phyloP scores from a whole-genome alignment of 2,888 invertebrate species.

The Caenorhabditis becei region DNA sequence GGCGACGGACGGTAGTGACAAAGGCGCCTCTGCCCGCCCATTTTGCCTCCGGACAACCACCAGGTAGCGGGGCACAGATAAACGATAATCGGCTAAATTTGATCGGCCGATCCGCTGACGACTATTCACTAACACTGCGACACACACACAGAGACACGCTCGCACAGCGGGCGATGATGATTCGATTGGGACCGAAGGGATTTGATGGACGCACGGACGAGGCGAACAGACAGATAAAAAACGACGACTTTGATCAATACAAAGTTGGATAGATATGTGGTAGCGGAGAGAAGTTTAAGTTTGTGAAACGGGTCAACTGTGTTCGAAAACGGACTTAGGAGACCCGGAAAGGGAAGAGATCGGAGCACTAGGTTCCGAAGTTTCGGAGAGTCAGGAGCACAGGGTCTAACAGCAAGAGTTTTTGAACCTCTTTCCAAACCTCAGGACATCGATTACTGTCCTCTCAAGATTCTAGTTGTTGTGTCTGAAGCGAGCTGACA shows the following conservation, averaged over 20 bases:
- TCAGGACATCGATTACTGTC: too few species aligned
- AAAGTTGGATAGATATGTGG: slow-evolving; percentile 9
- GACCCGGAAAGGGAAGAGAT: too few species aligned
- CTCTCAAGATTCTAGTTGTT: too few species aligned
- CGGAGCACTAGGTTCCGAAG: too few species aligned
- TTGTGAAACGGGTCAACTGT: slow-evolving; percentile 4
- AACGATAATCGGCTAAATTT: slow-evolving; percentile 61
- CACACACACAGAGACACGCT: slow-evolving; percentile 4
- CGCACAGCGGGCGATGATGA: slow-evolving; percentile 21
- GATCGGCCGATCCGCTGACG: slow-evolving; percentile 41
- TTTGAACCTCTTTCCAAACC: too few species aligned
- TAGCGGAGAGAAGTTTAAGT: not conserved
- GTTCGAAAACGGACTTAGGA: too few species aligned
- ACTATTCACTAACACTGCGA: slow-evolving; percentile 34
- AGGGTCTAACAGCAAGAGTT: too few species aligned
- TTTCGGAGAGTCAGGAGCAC: too few species aligned
- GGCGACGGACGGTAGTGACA: slow-evolving; percentile 36
- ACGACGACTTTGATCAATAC: not conserved
- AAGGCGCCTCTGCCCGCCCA: slow-evolving; percentile 25
- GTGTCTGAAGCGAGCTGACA: too few species aligned
- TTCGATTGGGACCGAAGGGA: slow-evolving; percentile 27
- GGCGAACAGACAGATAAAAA: slow-evolving; percentile 9
- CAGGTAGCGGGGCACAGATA: slow-evolving; percentile 54
- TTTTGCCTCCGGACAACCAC: slow-evolving; percentile 10
- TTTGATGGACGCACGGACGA: slow-evolving; percentile 18